Base-by-base conservation (phyloP, 2,888 invertebrate genomes). In the Pomacea canaliculata region DNA sequence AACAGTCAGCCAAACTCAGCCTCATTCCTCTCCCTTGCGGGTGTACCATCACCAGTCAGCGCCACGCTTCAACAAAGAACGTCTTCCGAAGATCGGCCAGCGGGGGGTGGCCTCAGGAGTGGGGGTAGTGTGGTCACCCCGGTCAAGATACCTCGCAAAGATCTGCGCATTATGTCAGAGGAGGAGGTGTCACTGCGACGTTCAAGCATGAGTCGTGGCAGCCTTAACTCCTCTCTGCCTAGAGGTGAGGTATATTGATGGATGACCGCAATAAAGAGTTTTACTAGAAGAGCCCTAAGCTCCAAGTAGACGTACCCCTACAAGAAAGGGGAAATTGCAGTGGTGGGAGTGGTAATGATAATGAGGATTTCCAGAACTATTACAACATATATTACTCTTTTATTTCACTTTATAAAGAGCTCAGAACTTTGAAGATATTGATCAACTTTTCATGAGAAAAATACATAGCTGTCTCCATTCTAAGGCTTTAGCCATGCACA, bases 91-190 rank as follows among this genome's bases (percentile, higher is more conserved):
- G 60, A 70, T 74, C 37, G 56, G 18, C 63, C 66, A 46, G 12
- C 27, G 68, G 67, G 68, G 60, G 60, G 65, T 56, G 60, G 37
- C 60, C 66, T 7, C 62, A 46, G 73, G 63, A 63, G 27, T 69
- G 63, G n/a, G 27, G 37, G 48, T 46, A 27, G n/a, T 12, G 18
- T 69, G 81, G 80, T 81, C 27, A 87, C 88, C 16, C 89, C 89
- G 2, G 88, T 90, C 37, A 87, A 89, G 77, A 86, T 90, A 63
- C 89, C 90, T 9, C 83, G 89, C 19, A 86, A 85, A 82, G 89
- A 90, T 74, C 80, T 90, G 65, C 84, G 90, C 16, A 86, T 85
- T 23, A 87, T 90, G 87, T 85, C 88, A 27, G 86, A 88, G 19
- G 89, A 87, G 73, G 90, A 90, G 73, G 83, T 90, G n/a, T 80